phyloP scores from a whole-genome alignment of 2,888 invertebrate genomes.

The Suillia variegata region DNA sequence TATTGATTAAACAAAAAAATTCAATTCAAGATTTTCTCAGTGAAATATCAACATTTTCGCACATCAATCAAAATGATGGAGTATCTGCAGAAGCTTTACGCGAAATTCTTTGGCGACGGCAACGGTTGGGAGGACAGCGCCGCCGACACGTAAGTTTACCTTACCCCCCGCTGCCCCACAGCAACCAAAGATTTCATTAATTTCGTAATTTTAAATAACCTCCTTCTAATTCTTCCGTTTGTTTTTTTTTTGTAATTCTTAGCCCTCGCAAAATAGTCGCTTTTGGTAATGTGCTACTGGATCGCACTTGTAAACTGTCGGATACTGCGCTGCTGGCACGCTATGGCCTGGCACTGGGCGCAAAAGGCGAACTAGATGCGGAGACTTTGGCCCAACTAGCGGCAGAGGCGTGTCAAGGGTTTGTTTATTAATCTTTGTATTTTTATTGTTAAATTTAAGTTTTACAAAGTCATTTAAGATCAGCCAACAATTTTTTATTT shows the following conservation, averaged over 20 bases:
- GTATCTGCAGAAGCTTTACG: slow-evolving; percentile 40
- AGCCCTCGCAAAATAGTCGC: slow-evolving; percentile 55
- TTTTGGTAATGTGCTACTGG: slow-evolving; percentile 58
- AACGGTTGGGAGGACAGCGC: slow-evolving; percentile 24
- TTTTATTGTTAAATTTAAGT: not conserved
- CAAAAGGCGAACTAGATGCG: slow-evolving; percentile 53
- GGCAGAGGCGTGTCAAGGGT: slow-evolving; percentile 42
- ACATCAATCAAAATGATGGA: too few species aligned
- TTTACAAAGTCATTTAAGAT: too few species aligned
- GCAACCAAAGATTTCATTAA: too few species aligned
- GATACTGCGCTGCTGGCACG: slow-evolving; percentile 49
- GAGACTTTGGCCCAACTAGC: slow-evolving; percentile 44
- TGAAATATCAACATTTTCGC: too few species aligned
- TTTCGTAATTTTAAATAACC: not conserved
- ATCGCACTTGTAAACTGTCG: slow-evolving; percentile 46
- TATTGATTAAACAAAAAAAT: not conserved
- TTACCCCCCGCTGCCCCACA: too few species aligned
- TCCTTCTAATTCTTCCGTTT: not conserved
- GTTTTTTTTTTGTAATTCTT: too few species aligned
- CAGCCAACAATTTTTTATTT: not conserved
- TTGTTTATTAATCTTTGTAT: slow-evolving; percentile 11
- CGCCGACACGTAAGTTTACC: slow-evolving; percentile 36
- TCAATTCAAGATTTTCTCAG: too few species aligned
- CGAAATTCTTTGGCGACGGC: slow-evolving; percentile 37
- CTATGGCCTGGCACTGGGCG: slow-evolving; percentile 44